Conservation (phyloP, 2,113 vertebrate genomes). For the Ariopsis seemanni region DNA sequence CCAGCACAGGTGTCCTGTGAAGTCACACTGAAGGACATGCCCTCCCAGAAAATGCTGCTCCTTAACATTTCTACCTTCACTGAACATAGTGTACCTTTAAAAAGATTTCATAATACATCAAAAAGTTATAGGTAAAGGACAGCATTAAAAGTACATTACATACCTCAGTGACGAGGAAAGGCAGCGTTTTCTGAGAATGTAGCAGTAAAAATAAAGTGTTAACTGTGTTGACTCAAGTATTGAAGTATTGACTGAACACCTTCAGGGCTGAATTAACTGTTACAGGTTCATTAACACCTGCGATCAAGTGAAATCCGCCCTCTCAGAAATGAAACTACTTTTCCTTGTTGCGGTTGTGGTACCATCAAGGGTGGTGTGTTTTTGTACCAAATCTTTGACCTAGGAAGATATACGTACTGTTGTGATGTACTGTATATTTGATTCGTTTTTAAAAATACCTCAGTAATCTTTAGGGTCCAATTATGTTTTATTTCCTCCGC, state of each 20-base stretch:
- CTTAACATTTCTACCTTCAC: neutral
- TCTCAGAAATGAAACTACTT: neutral
- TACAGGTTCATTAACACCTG: neutral
- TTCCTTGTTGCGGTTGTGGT: neutral
- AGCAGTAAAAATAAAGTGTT: neutral
- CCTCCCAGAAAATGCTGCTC: neutral
- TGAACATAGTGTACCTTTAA: neutral
- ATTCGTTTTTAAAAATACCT: neutral
- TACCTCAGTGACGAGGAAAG: neutral
- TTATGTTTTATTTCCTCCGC: neutral
- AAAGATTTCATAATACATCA: neutral
- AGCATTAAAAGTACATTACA: neutral
- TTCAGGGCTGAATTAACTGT: neutral
- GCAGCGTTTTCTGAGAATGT: neutral
- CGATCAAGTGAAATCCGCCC: neutral
- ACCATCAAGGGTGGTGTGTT: neutral
- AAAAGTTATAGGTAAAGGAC: neutral
- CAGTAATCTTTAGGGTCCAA: neutral
- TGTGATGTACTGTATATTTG: neutral
- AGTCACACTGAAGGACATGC: neutral
- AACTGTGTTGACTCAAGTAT: neutral
- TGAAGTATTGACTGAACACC: neutral
- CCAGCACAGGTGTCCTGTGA: neutral
- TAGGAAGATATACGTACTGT: neutral
- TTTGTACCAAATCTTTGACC: neutral